Evolutionary conservation across 2,888 invertebrate genomes (phyloP), one percentile per base, ranked within the genome.

Genomic region (Rotaria magnacalcarata): DNA sequence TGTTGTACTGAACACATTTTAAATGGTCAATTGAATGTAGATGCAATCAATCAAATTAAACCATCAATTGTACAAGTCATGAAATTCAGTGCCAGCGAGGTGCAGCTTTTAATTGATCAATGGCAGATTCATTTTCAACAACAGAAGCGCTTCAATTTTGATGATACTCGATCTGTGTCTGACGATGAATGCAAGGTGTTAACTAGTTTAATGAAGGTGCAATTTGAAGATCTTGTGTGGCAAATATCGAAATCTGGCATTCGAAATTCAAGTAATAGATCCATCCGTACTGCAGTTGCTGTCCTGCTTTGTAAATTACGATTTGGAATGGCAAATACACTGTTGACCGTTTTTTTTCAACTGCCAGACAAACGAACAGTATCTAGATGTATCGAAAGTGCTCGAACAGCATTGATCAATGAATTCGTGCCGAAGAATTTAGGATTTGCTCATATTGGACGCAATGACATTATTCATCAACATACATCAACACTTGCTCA

Each of bases 101-200:
- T 58, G 24, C 58, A 58, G 58, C 58, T 58, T 58, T 58, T n/a
- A 58, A n/a, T 58, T n/a, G n/a, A n/a, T n/a, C 21, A 58, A 58
- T 58, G 58, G 58, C 58, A 58, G 58, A 58, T 58, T 21, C n/a
- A n/a, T 7, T 58, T n/a, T 58, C 24, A 58, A 58, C 21, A 58
- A 21, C 21, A 58, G n/a, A 58, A 58, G 58, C 58, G 58, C 24
- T 58, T 58, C 58, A 8, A 58, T 58, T 58, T 58, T n/a, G n/a
- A 58, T 58, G n/a, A 58, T 58, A n/a, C 58, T 58, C n/a, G n/a
- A 58, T 58, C 58, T n/a, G 19, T 58, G 58, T 58, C 58, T 58
- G 58, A 58, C 58, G 58, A 58, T 58, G 58, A 58, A 58, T 58
- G n/a, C n/a, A 21, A n/a, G n/a, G n/a, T n/a, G 21, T 58, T 58